A percentile compares a stretch with the other conserved stretches of the same genome.
These are phyloP conservation scores for Rhagoletis pomonella DNA, from an alignment of 1,140 invertebrate species.

Conservation along the genomic window DNA sequence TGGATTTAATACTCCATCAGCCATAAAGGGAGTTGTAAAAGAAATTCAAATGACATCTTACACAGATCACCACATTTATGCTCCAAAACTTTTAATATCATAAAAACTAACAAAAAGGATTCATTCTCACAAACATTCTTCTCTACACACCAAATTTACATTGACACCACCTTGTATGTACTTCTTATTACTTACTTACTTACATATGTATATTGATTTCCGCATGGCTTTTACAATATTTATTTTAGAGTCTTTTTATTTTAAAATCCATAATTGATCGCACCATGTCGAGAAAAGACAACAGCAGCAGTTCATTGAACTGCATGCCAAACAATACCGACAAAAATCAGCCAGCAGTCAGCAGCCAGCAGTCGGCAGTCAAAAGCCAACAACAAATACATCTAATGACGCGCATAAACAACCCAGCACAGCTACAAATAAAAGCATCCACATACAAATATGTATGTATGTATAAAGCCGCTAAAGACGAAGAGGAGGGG, in stretches of 20 bases:
- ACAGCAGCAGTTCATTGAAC: conserved; percentile 50
- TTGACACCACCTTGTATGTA: no score
- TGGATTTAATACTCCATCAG: no score
- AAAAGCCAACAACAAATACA: conserved; percentile 7
- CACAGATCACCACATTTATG: no score
- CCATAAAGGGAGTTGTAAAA: no score
- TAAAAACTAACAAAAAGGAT: no score
- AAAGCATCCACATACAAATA: no score
- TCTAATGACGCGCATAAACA: conserved; percentile 43
- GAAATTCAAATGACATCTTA: no score
- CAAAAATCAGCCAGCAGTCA: not conserved
- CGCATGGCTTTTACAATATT: conserved; percentile 18
- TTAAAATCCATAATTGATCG: conserved; percentile 49
- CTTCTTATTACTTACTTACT: not conserved
- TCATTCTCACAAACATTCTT: no score
- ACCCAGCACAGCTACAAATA: not conserved
- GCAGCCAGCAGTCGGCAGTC: not conserved
- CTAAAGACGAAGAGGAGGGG: not conserved
- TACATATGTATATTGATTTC: conserved; percentile 20
- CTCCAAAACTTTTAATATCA: no score
- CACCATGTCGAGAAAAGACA: not conserved
- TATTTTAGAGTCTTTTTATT: conserved; percentile 38
- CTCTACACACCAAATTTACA: no score
- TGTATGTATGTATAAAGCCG: not conserved
- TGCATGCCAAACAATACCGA: conserved; percentile 41